Base-by-base conservation (phyloP, 2,888 invertebrate genomes). In the Temnothorax ravouxi region DNA sequence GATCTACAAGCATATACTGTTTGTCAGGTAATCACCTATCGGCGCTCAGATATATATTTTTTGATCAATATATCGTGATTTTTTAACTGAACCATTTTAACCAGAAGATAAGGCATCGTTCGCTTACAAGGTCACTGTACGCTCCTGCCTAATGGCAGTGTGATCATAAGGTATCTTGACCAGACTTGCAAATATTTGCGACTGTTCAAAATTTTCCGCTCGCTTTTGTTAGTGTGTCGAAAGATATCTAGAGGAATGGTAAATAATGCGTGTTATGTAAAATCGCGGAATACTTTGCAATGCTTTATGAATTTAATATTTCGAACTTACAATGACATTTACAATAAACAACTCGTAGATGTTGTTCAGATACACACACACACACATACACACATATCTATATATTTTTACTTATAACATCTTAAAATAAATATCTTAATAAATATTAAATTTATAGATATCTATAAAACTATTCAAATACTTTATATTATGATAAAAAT, bases 101-200 rank as follows among this genome's bases (percentile, higher is more conserved):
- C 3, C 18, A 25, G 38, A 21, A 47, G 64, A 76, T 64, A 64
- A 77, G 54, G 15, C 29, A n/a, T 41, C n/a, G 25, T 38, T 50
- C 38, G 25, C 11, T 38, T n/a, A 66, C 66, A 66, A 77, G 29
- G 54, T 2, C n/a, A 8, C 25, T 47, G 5, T 41, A 41, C 13
- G 50, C 64, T 64, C 13, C 38, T 77, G 64, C 41, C 38, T 66
- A 5, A 66, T 54, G 41, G 4, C 38, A 64, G 13, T 77, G n/a
- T 54, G n/a, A 41, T n/a, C 41, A 54, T 56, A 38, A 72, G 47
- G 8, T 59, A 41, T 64, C 47, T 59, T 62, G 54, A 47, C 64
- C 72, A 64, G 47, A 83, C 59, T 80, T 67, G 34, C 44, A 80
- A 86, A 77, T 77, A 81, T 74, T 77, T 50, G 44, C 47, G 59